Percentiles rank a stretch among this genome's conserved stretches.
phyloP scores from a whole-genome alignment of 2,113 vertebrate genomes.

The Ibidorhyncha struthersii region DNA sequence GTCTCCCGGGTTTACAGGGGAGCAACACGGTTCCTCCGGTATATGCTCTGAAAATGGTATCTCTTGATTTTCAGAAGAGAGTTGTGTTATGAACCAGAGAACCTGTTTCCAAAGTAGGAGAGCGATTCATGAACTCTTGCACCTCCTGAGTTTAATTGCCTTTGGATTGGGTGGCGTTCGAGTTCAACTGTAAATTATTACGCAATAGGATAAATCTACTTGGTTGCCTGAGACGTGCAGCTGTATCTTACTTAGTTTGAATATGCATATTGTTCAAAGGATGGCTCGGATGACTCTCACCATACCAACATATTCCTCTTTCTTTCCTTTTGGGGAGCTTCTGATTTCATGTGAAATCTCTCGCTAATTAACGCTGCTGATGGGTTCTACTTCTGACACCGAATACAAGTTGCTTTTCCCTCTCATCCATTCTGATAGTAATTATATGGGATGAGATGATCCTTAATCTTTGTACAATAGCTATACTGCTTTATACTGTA shows the following conservation, averaged over 20 bases:
- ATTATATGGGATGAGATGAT: background rate
- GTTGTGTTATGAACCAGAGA: background rate
- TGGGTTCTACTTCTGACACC: background rate
- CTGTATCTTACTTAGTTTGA: background rate
- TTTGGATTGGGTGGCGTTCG: background rate
- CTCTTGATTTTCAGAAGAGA: background rate
- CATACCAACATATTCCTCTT: background rate
- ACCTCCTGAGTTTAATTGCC: background rate
- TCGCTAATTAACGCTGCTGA: background rate
- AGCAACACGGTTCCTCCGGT: background rate
- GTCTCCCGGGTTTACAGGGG: background rate
- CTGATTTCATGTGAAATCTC: background rate
- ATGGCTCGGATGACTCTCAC: background rate
- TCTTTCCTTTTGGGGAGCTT: background rate
- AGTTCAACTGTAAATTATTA: background rate
- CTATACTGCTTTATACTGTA: background rate
- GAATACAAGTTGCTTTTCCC: background rate
- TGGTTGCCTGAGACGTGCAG: background rate
- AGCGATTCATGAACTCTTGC: background rate
- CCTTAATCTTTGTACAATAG: background rate
- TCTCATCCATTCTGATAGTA: background rate
- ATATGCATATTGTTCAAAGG: fast-evolving
- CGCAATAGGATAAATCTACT: background rate
- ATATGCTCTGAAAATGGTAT: background rate
- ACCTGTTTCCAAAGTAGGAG: background rate